phyloP scores from a whole-genome alignment of 2,888 invertebrate species.

The Stictocephala bisonia region DNA sequence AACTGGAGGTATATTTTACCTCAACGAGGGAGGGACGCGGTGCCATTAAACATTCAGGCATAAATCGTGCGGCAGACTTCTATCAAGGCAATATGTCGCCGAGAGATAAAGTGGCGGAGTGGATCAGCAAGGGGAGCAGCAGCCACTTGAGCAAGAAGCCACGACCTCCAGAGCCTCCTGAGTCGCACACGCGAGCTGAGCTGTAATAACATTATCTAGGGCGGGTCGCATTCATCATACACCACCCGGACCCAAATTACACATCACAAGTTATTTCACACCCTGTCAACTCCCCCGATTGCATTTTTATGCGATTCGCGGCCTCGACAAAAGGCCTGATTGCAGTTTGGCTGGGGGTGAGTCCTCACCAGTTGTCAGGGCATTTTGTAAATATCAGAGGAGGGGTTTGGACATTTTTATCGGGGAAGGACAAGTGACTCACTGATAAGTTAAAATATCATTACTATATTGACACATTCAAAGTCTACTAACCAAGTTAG shows the following conservation, averaged over 20 bases:
- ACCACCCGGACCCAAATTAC: constrained; percentile 41
- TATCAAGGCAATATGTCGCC: constrained; percentile 15
- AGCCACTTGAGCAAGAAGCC: no score
- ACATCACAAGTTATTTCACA: constrained; percentile 50
- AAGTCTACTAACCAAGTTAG: no score
- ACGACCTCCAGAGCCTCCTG: no score
- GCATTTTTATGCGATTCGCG: constrained; percentile 50
- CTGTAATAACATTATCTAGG: constrained; percentile 40
- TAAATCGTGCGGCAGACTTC: not conserved
- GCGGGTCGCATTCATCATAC: constrained; percentile 46
- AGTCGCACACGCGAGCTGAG: no score
- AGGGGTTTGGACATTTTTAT: no score
- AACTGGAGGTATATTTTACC: not conserved
- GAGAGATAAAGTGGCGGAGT: constrained; percentile 18
- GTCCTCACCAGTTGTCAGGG: not conserved
- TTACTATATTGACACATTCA: no score
- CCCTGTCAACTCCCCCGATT: constrained; percentile 51
- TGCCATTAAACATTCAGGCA: not conserved
- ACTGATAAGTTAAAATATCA: no score
- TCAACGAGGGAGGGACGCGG: not conserved
- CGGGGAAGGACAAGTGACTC: no score
- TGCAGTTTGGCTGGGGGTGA: not conserved
- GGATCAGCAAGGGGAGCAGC: not conserved
- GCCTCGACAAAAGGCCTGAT: constrained; percentile 49
- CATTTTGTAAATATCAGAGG: no score